Evolutionary conservation across 2,888 invertebrate species (phyloP).

Genomic region (Hypercompe scribonia): DNA sequence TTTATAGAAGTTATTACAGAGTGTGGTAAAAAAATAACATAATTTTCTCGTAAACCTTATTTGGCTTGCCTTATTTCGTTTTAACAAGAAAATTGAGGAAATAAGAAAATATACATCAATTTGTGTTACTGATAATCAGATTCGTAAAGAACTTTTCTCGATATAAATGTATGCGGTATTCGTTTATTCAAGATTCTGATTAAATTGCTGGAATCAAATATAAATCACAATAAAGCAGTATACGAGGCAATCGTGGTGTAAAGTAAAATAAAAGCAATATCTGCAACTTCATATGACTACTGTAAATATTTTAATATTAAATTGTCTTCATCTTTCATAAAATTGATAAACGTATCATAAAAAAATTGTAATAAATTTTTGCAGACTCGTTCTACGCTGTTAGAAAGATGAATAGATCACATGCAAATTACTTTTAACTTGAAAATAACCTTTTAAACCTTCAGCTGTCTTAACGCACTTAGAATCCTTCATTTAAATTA

Average conservation of each 20-base stretch:
- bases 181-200: not conserved
- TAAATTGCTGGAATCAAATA: too few species aligned
- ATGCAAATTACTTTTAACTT: not conserved
- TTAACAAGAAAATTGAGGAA: not conserved
- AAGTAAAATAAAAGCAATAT: too few species aligned
- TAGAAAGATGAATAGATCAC: not conserved
- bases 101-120: not conserved
- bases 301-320: too few species aligned
- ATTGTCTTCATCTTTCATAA: not conserved
- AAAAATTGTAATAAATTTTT: not conserved
- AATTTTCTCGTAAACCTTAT: conserved; percentile 13
- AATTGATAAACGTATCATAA: not conserved
- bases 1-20: conserved; percentile 20
- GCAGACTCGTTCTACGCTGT: not conserved
- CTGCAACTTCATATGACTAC: too few species aligned
- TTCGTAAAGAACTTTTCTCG: not conserved
- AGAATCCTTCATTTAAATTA: too few species aligned
- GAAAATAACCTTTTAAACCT: not conserved
- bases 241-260: too few species aligned
- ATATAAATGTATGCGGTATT: not conserved
- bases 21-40: conserved; percentile 4
- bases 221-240: too few species aligned
- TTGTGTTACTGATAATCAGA: not conserved
- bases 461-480: too few species aligned
- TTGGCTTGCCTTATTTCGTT: not conserved